Percentiles rank a stretch among this genome's conserved stretches.
Conservation (phyloP, 2,888 invertebrate genomes). For the Tetragonula carbonaria region DNA sequence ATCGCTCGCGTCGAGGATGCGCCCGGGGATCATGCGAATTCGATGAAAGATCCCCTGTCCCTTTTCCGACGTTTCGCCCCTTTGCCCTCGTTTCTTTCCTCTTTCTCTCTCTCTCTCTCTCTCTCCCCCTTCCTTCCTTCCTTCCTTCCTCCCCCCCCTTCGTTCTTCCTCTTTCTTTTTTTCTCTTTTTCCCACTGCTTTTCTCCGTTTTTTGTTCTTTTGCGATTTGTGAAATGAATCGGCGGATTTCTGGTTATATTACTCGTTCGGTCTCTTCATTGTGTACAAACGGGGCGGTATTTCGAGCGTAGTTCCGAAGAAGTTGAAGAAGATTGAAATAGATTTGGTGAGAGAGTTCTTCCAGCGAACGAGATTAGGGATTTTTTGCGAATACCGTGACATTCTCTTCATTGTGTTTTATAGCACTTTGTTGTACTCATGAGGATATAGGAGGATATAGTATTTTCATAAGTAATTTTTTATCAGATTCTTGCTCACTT, state of each 20-base stretch:
- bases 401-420: not conserved
- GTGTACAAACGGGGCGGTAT: not conserved
- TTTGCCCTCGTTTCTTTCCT: not conserved
- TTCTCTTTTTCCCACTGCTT: not conserved
- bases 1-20: conserved; percentile 48
- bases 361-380: not conserved
- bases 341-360: not conserved
- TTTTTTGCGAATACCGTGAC: too few species aligned
- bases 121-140: too few species aligned
- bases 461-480: too few species aligned
- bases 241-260: not conserved
- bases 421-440: not conserved
- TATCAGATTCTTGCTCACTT: too few species aligned
- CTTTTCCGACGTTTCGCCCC: conserved; percentile 11
- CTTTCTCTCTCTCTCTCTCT: not conserved
- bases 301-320: not conserved
- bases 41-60: conserved; percentile 12
- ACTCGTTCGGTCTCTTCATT: not conserved
- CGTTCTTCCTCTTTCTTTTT: not conserved
- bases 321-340: not conserved
- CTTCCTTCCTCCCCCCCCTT: not conserved
- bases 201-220: not conserved
- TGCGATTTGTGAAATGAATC: not conserved
- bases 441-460: too few species aligned
- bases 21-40: conserved; percentile 30